Conservation (phyloP, 2,113 vertebrate genomes). For the Hiodon tergisus region DNA sequence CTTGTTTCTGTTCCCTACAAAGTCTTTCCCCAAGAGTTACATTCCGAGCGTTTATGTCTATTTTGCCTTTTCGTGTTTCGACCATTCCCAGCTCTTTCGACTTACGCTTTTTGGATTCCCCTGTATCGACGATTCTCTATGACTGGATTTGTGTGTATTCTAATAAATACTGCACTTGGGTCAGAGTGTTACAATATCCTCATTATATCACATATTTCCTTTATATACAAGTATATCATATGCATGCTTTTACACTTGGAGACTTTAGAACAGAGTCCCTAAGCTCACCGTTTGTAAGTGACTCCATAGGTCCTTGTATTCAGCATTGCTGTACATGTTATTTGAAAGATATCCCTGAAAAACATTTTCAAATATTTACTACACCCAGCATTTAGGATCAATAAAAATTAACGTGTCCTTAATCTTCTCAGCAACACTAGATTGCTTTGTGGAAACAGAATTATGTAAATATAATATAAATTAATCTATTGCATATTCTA, state of each 20-base stretch:
- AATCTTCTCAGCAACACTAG: too few relatives aligned
- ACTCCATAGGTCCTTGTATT: conserved; percentile 51
- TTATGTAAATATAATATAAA: too few relatives aligned
- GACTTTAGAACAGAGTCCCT: background rate
- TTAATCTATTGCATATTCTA: too few relatives aligned
- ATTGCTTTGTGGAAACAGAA: too few relatives aligned
- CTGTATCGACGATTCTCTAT: background rate
- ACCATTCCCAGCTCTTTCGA: too few relatives aligned
- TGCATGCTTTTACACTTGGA: background rate
- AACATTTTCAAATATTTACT: background rate
- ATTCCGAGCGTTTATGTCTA: too few relatives aligned
- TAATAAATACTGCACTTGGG: background rate
- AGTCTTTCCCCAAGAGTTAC: too few relatives aligned
- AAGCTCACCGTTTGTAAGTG: conserved; percentile 49
- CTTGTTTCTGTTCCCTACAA: too few relatives aligned
- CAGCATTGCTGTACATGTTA: conserved; percentile 34
- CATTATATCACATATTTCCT: background rate
- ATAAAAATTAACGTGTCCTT: too few relatives aligned
- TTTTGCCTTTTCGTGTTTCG: too few relatives aligned
- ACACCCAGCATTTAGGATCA: too few relatives aligned
- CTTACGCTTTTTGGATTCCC: too few relatives aligned
- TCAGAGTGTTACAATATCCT: background rate
- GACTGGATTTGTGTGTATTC: background rate
- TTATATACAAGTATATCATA: background rate
- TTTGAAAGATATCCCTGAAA: conserved; percentile 50